Conservation (phyloP, 2,888 invertebrate genomes). For the Ceramica pisi region DNA sequence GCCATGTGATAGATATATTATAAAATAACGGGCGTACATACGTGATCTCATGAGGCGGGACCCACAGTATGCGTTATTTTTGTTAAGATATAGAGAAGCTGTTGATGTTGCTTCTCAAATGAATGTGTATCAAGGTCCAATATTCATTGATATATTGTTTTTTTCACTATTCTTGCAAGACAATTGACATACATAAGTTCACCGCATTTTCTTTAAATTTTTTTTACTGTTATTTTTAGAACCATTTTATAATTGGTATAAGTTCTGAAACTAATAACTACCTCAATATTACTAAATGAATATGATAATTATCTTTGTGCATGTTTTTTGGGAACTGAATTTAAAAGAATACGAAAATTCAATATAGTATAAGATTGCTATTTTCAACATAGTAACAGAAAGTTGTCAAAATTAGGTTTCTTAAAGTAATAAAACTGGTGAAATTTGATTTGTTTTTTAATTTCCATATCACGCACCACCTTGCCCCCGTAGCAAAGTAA, state of each 20-base stretch:
- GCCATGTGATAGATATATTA: slow-evolving; percentile 61
- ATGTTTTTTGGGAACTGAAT: slow-evolving; percentile 89
- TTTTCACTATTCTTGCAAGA: slow-evolving; percentile 76
- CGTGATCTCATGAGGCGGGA: slow-evolving; percentile 67
- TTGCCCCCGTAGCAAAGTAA: background rate
- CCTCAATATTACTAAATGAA: slow-evolving; percentile 91
- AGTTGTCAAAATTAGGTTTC: slow-evolving; percentile 90
- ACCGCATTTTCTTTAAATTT: slow-evolving; percentile 81
- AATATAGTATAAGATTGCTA: slow-evolving; percentile 89
- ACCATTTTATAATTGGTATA: slow-evolving; percentile 90
- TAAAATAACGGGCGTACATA: slow-evolving; percentile 60
- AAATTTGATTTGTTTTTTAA: slow-evolving; percentile 72
- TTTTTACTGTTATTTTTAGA: slow-evolving; percentile 86
- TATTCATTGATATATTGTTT: slow-evolving; percentile 78
- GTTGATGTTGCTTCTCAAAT: slow-evolving; percentile 83
- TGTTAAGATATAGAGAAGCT: slow-evolving; percentile 76
- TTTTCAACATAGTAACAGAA: slow-evolving; percentile 88
- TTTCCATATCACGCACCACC: slow-evolving; percentile 19
- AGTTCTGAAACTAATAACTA: slow-evolving; percentile 91
- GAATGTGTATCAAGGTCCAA: slow-evolving; percentile 79
- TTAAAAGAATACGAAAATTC: slow-evolving; percentile 83
- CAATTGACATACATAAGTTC: slow-evolving; percentile 75
- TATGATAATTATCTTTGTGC: slow-evolving; percentile 90
- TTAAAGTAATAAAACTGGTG: slow-evolving; percentile 89
- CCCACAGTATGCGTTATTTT: slow-evolving; percentile 61